Evolutionary conservation across 2,797 vertebrate species (phyloP), one percentile per base, ranked within the genome.

Genomic region (Centropyge bicolor): DNA sequence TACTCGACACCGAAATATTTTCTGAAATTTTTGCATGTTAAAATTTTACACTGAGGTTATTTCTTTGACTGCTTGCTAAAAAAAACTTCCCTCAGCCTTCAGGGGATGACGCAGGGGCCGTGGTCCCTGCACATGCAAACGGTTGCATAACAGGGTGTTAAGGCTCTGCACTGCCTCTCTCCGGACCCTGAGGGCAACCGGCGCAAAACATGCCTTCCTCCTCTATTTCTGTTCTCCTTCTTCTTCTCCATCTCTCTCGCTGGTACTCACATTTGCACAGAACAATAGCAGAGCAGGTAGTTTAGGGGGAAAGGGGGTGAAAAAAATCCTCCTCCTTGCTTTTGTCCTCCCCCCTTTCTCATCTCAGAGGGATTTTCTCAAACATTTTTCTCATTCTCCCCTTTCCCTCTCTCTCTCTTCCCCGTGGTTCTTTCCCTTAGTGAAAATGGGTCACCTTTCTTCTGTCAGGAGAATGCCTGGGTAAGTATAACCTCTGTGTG

Each of bases 361-460:
- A 84, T 90, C 89, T 89, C 81, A 22, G 62, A 87, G 90, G 91
- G 86, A 88, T 89, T 89, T 91, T 89, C 89, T 89, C 70, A 0
- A 63, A 66, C 27, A 54, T 76, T 71, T 76, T 67, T 71, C 78
- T 48, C 60, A 31, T 61, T 46, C 27, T 31, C 27, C 27, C 55
- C 66, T 12, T 43, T 24, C 13, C 62, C 54, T 35, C 73, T 38
- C 55, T 41, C 41, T 41, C 52, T 74, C n/a, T 66, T 84, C 84
- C 74, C 74, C 40, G 46, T 82, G 86, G 75, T 87, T 88, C 66
- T 85, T 88, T 85, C 85, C 86, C 83, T 85, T 19, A 52, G 84
- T 88, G 70, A 88, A 94, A 95, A 92, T 94, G 88, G 93, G 94
- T 94, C 92, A 94, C 90, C 88, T 93, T 91, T 81, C 81, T 76